A percentile compares a stretch with the other conserved stretches of the same genome.
Evolutionary conservation across 2,113 vertebrate species (phyloP).

Genomic region (Echinops telfairi): DNA sequence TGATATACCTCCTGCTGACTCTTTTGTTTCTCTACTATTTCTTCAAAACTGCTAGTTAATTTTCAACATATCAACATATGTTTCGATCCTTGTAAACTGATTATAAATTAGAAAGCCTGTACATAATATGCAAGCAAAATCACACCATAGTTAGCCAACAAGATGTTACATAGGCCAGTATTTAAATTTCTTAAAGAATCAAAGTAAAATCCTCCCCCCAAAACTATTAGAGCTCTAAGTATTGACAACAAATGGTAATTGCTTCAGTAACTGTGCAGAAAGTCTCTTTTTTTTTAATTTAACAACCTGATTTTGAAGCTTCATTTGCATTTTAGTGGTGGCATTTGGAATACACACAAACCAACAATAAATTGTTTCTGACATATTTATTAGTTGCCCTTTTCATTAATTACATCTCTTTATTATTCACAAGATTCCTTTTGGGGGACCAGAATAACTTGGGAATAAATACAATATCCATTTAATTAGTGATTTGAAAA

Average conservation of each 20-base stretch:
- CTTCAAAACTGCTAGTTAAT: neutral
- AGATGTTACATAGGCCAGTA: neutral
- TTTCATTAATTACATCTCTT: constrained; percentile 67
- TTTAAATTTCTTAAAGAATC: constrained; percentile 30
- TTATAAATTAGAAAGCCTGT: neutral
- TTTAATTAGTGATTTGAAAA: constrained; percentile 61
- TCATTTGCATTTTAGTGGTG: constrained; percentile 64
- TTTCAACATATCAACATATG: neutral
- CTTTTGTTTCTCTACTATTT: constrained; percentile 17
- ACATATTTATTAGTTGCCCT: constrained; percentile 58
- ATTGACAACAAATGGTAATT: neutral
- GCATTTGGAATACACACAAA: constrained; percentile 39
- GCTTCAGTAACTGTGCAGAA: neutral
- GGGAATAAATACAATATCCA: constrained; percentile 62
- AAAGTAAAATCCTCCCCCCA: neutral
- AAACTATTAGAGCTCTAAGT: neutral
- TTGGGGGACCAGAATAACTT: constrained; percentile 53
- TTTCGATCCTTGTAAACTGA: constrained; percentile 11
- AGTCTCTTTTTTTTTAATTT: constrained; percentile 11
- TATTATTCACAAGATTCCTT: constrained; percentile 63
- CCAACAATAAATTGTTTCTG: constrained; percentile 40
- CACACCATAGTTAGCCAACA: neutral
- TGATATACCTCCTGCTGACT: neutral
- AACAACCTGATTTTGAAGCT: constrained; percentile 48
- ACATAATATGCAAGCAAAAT: constrained; percentile 4